Evolutionary conservation across 2,113 vertebrate genomes (phyloP).

Genomic region (Daboia siamensis): DNA sequence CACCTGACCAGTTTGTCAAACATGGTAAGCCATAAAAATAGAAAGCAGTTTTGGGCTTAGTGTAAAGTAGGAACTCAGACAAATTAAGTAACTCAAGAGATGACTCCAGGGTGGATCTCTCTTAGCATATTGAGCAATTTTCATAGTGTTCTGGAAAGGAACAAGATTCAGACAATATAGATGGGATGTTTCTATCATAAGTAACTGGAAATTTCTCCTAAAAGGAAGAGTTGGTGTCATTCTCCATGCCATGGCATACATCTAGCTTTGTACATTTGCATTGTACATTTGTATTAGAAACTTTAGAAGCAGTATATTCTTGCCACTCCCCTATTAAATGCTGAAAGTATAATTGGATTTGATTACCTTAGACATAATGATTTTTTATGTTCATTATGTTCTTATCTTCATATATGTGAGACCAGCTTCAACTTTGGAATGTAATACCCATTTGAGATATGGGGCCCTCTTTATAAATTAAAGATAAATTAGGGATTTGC

Average conservation of each 20-base stretch:
- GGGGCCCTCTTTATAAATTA: neutral
- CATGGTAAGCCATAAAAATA: neutral
- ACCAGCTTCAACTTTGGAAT: neutral
- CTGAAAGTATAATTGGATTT: neutral
- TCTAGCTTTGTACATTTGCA: neutral
- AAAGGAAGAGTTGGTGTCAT: neutral
- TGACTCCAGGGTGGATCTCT: conserved; percentile 32
- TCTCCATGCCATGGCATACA: neutral
- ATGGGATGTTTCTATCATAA: conserved; percentile 13
- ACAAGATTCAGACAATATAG: conserved; percentile 6
- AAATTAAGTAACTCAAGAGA: conserved; percentile 17
- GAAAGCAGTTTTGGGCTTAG: neutral
- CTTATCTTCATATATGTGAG: neutral
- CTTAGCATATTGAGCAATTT: conserved; percentile 33
- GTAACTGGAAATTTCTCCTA: neutral
- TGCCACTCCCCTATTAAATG: neutral
- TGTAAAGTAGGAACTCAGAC: neutral
- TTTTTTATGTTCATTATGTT: neutral
- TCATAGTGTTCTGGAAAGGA: conserved; percentile 6
- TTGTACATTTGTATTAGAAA: neutral
- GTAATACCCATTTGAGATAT: neutral
- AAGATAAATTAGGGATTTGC: neutral
- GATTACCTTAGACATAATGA: neutral
- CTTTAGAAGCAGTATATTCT: neutral
- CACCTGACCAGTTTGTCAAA: neutral